Conservation (phyloP, 2,797 vertebrate genomes). For the Melanotaenia maccullochi region DNA sequence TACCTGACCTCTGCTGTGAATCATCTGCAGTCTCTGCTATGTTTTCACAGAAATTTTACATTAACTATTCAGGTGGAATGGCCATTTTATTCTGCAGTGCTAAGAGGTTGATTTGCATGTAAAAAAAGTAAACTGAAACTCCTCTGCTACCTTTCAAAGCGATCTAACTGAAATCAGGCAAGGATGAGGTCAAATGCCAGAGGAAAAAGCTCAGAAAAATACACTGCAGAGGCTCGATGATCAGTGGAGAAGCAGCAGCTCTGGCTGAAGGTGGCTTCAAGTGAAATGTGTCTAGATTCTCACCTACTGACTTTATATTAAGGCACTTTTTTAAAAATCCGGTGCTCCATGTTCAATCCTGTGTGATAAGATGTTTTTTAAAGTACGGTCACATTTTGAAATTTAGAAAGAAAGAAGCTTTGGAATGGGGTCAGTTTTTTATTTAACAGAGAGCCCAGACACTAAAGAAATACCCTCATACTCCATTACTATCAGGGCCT, state of each 20-base stretch:
- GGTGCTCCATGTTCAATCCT: neutral
- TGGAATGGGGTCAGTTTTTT: constrained; percentile 4
- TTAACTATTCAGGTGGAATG: neutral
- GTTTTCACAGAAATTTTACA: neutral
- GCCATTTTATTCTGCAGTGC: neutral
- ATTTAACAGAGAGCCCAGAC: constrained; percentile 20
- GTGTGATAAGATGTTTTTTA: neutral
- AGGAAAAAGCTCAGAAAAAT: constrained; percentile 21
- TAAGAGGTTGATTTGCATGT: constrained; percentile 23
- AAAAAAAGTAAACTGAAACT: constrained; percentile 25
- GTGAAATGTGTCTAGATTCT: constrained; percentile 11
- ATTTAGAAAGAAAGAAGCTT: constrained; percentile 13
- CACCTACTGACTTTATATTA: constrained; percentile 3
- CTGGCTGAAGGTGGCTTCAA: constrained; percentile 4
- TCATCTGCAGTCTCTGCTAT: too few species aligned
- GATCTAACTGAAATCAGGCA: constrained; percentile 25
- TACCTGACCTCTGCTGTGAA: neutral
- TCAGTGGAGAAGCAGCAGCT: constrained; percentile 7
- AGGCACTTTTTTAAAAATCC: constrained; percentile 1
- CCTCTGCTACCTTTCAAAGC: constrained; percentile 34
- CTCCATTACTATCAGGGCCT: constrained; percentile 1
- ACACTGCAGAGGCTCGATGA: neutral
- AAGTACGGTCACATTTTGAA: neutral
- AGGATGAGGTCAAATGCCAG: constrained; percentile 23
- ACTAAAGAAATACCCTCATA: neutral